Evolutionary conservation across 2,113 vertebrate species (phyloP), one percentile per base, ranked within the genome.

Genomic region (Bucco capensis): DNA sequence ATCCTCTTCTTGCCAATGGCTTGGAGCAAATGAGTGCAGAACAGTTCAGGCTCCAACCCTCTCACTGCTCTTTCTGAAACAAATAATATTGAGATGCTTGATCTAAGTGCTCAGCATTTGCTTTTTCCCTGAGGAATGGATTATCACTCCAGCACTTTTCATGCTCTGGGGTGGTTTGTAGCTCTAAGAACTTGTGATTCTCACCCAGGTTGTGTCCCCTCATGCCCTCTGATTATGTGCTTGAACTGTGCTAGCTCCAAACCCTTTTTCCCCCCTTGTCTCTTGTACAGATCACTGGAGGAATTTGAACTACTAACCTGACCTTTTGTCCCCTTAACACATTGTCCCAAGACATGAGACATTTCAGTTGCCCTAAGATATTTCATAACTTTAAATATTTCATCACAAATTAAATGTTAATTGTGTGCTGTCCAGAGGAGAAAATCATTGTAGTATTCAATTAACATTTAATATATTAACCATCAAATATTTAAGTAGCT

Each of bases 401-500:
- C 97, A 98, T 98, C 96, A 93, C 87, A 96, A 97, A 97, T 98
- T 97, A 98, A 98, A 98, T 98, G 97, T 98, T 98, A 98, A 98
- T 98, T 97, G 96, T 96, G 85, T 97, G 95, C 97, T 97, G 97
- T 97, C 97, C 94, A 96, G 91, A 92, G 94, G 95, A 97, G 92
- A 97, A 97, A 97, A 97, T 97, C 88, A 94, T 96, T 95, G 93
- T 97, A 90, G 90, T 96, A 94, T 97, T 97, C 97, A 97, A 97
- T 98, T 97, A 98, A 97, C 97, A 97, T 97, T 98, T 98, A 97
- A 98, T 97, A 97, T 97, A 98, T 98, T 97, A 97, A 86, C 95
- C 95, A 98, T 98, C 97, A 98, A 98, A 98, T 98, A 98, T 98
- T 98, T 97, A 98, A 97, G 95, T 96, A 95, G 92, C 49, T 96